A percentile compares a stretch with the other conserved stretches of the same genome.
Evolutionary conservation across 2,797 vertebrate genomes (phyloP).

Genomic region (Amniataba percoides): DNA sequence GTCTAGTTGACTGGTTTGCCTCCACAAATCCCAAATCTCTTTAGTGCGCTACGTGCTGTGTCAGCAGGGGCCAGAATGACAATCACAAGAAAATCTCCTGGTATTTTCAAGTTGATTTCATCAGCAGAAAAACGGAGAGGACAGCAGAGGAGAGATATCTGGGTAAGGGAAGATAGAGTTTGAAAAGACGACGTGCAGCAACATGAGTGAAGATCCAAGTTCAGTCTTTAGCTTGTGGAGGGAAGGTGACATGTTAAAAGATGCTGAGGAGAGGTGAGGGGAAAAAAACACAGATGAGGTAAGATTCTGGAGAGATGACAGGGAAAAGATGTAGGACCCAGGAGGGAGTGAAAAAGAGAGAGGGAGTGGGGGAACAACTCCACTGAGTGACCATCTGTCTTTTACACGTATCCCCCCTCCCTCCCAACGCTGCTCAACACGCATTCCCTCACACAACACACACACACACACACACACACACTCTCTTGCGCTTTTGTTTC

Average conservation of each 20-base stretch:
- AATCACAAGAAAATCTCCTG: constrained; percentile 50
- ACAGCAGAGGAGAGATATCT: constrained; percentile 40
- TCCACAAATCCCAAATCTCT: constrained; percentile 55
- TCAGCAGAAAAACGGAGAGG: constrained; percentile 71
- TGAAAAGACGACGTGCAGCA: constrained; percentile 19
- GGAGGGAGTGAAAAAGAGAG: constrained; percentile 73
- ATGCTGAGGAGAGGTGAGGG: constrained; percentile 38
- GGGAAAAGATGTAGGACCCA: constrained; percentile 76
- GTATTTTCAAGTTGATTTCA: constrained; percentile 59
- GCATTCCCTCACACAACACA: constrained; percentile 55
- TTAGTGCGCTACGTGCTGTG: constrained; percentile 36
- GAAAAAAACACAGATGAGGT: constrained; percentile 70
- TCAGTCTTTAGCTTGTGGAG: constrained; percentile 15
- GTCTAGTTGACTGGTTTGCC: constrained; percentile 14
- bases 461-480: constrained; percentile 42
- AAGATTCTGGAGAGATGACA: constrained; percentile 81
- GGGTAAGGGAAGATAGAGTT: constrained; percentile 30
- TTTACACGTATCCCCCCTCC: constrained; percentile 71
- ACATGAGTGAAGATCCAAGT: constrained; percentile 7
- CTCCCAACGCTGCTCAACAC: constrained; percentile 61
- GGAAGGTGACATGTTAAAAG: constrained; percentile 28
- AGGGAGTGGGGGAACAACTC: constrained; percentile 85
- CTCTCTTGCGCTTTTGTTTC: constrained; percentile 53
- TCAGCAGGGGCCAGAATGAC: constrained; percentile 57
- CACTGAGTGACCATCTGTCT: constrained; percentile 90